A percentile compares a stretch with the other conserved stretches of the same genome.
Evolutionary conservation across 2,797 vertebrate genomes (phyloP).

Genomic region (Hapalemur alaotrensis): DNA sequence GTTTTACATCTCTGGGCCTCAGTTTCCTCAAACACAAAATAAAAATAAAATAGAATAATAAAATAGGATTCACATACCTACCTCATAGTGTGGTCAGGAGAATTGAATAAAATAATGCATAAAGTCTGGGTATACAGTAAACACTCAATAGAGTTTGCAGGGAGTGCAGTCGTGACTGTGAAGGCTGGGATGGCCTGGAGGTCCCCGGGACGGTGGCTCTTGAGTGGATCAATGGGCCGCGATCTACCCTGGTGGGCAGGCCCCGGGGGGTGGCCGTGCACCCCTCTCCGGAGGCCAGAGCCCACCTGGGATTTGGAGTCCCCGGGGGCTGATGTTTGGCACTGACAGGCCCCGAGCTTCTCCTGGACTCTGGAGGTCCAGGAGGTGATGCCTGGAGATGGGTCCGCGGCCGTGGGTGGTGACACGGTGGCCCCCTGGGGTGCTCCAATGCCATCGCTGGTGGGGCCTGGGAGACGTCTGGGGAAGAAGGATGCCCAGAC

Average conservation of each 20-base stretch:
- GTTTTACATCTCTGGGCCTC: neutral
- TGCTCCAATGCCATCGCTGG: too few relatives aligned
- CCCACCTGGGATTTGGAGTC: neutral
- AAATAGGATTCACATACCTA: neutral
- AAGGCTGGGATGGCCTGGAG: neutral
- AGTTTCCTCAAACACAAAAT: neutral
- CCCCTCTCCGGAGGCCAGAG: too few relatives aligned
- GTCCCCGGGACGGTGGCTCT: rapidly evolving
- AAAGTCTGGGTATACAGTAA: rapidly evolving
- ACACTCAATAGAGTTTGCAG: neutral
- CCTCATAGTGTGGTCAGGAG: rapidly evolving
- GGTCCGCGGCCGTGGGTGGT: neutral
- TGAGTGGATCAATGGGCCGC: rapidly evolving
- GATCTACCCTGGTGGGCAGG: neutral
- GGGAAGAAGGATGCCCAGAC: neutral
- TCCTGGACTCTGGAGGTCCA: neutral
- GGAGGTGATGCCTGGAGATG: too few relatives aligned
- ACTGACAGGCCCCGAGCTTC: too few relatives aligned
- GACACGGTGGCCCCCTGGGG: neutral
- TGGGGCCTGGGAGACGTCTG: too few relatives aligned
- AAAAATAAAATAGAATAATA: neutral
- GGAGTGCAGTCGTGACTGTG: neutral
- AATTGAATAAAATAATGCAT: neutral
- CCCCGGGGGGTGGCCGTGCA: rapidly evolving
- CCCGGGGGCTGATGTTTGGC: neutral